Evolutionary conservation across 2,888 invertebrate species (phyloP).

Genomic region (Trachelus iudaicus): DNA sequence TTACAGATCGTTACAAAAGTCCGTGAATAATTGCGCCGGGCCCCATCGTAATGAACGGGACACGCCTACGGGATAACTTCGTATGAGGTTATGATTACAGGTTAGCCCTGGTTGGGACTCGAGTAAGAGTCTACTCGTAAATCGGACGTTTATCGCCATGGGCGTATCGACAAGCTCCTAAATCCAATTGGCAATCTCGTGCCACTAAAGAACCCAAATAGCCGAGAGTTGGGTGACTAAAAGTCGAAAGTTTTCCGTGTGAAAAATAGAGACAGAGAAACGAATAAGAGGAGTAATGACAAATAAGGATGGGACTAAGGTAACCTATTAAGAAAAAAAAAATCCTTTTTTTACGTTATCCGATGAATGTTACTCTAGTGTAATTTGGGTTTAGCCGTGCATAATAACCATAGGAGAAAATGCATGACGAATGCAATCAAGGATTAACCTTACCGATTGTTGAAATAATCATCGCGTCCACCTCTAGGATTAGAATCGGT

Average conservation of each 20-base stretch:
- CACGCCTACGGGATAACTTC: slow-evolving; percentile 52
- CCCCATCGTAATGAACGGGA: slow-evolving; percentile 25
- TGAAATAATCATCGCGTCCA: not conserved
- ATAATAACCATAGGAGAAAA: not conserved
- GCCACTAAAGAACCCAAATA: not conserved
- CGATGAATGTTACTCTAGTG: not conserved
- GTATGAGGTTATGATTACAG: slow-evolving; percentile 40
- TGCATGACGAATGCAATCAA: not conserved
- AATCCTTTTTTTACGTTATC: too few species aligned
- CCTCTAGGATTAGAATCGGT: not conserved
- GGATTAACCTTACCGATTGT: not conserved
- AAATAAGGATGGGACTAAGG: not conserved
- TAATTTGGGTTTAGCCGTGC: not conserved
- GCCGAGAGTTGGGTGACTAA: not conserved
- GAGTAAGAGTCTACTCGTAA: not conserved
- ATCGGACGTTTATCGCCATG: not conserved
- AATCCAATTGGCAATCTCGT: not conserved
- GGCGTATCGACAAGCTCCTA: not conserved
- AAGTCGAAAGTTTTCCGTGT: not conserved
- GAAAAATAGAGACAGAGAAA: not conserved
- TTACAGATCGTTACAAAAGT: not conserved
- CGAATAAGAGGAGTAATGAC: not conserved
- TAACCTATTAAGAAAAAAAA: not conserved
- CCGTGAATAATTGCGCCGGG: not conserved
- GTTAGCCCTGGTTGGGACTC: slow-evolving; percentile 18